phyloP scores from a whole-genome alignment of 2,113 vertebrate genomes.

The Marmota monax region DNA sequence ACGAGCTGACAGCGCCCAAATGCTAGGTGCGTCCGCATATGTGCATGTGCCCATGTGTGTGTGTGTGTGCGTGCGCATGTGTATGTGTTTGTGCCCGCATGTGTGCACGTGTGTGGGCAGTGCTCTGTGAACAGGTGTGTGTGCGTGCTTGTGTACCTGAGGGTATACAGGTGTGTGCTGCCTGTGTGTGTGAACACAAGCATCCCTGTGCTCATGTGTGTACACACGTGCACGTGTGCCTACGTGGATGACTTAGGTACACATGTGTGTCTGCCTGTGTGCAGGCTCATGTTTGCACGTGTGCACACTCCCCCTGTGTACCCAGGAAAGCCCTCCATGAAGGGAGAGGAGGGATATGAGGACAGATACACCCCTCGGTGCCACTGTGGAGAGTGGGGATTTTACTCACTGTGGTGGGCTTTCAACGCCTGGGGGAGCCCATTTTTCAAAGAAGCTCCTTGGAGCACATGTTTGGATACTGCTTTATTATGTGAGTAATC shows the following conservation, averaged over 20 bases:
- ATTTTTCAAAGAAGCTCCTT: not conserved
- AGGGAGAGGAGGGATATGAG: fast-evolving
- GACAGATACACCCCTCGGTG: fast-evolving
- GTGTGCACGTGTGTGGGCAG: not conserved
- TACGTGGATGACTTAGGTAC: not conserved
- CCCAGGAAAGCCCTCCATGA: not conserved
- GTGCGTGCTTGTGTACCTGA: no score
- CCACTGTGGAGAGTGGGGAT: fast-evolving
- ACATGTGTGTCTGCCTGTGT: not conserved
- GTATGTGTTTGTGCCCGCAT: no score
- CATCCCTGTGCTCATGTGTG: no score
- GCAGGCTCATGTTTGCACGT: not conserved
- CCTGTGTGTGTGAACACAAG: no score
- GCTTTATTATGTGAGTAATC: not conserved
- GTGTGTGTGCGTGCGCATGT: no score
- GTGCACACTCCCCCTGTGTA: fast-evolving
- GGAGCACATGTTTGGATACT: not conserved
- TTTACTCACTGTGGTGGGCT: fast-evolving
- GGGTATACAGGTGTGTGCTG: not conserved
- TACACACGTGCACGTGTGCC: no score
- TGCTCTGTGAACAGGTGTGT: no score
- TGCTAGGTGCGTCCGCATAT: no score
- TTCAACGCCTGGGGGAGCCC: not conserved
- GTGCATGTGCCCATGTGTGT: not conserved
- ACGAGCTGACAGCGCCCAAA: not conserved